Percentiles rank a stretch among this genome's conserved stretches.
These are phyloP conservation scores for Timema podura DNA, from an alignment of 2,888 invertebrate species.

Conservation along the genomic window DNA sequence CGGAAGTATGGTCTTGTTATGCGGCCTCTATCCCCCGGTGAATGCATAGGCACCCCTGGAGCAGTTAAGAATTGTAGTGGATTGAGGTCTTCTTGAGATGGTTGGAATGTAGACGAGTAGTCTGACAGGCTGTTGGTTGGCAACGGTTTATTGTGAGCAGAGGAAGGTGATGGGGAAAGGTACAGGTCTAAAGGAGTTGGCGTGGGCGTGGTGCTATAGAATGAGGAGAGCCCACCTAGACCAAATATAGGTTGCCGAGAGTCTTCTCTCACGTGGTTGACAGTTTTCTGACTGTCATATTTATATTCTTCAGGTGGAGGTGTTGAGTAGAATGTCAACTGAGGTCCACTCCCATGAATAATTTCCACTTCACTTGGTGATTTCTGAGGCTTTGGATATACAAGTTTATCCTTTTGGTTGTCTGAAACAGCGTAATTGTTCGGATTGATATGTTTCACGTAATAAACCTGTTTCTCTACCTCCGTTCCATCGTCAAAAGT, in stretches of 20 bases:
- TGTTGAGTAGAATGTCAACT: not conserved
- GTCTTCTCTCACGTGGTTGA: not conserved
- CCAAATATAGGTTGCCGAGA: too few relatives aligned
- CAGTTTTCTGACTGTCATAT: not conserved
- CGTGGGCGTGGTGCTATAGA: not conserved
- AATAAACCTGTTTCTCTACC: constrained; percentile 6
- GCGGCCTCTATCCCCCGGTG: constrained; percentile 17
- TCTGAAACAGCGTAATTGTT: not conserved
- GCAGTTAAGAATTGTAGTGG: not conserved
- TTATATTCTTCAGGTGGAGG: constrained; percentile 8
- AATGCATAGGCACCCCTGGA: not conserved
- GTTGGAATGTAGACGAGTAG: constrained; percentile 1
- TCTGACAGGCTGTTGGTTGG: constrained; percentile 1
- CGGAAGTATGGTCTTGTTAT: constrained; percentile 18
- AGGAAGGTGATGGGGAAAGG: not conserved
- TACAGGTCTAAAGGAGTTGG: constrained; percentile 1
- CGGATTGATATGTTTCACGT: not conserved
- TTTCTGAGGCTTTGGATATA: not conserved
- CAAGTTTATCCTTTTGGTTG: not conserved
- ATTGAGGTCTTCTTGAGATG: not conserved
- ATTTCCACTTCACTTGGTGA: not conserved
- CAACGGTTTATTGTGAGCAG: not conserved
- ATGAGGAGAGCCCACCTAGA: too few relatives aligned
- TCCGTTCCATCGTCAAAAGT: too few relatives aligned
- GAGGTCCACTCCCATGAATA: not conserved